These are phyloP conservation scores for Acanthosepion lycidas DNA, from an alignment of 2,888 invertebrate species.

Conservation along the genomic window DNA sequence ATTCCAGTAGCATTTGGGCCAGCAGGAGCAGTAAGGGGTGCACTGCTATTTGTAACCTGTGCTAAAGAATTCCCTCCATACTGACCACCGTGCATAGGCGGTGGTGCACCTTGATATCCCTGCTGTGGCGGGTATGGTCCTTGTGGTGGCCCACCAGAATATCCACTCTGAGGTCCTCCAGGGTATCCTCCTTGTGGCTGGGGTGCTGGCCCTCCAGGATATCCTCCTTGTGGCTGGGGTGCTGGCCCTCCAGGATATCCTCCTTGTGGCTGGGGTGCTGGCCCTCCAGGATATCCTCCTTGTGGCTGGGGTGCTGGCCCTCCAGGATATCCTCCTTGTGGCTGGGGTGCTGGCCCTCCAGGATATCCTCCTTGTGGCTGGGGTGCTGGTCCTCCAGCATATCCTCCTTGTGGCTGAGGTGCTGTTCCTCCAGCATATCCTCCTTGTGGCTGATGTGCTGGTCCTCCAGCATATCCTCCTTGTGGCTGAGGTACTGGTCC, in stretches of 20 bases:
- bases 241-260: conserved; percentile 48
- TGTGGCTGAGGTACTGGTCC: background rate
- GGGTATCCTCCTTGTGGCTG: conserved; percentile 51
- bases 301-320: no score
- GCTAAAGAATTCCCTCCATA: background rate
- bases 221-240: conserved; percentile 47
- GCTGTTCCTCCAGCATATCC: background rate
- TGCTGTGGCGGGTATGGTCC: background rate
- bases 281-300: conserved; percentile 51
- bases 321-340: no score
- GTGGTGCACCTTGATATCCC: background rate
- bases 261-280: background rate
- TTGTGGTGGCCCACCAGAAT: background rate
- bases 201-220: conserved; percentile 51
- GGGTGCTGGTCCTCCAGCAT: no score
- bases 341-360: no score
- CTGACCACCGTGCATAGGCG: background rate
- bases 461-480: background rate
- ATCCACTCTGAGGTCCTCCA: background rate
- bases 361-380: no score
- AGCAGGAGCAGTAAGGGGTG: background rate
- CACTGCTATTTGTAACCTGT: background rate
- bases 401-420: no score
- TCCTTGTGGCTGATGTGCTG: background rate
- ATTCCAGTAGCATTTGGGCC: background rate